Conservation (phyloP, 2,888 invertebrate genomes). For the Harpalus rufipes region DNA sequence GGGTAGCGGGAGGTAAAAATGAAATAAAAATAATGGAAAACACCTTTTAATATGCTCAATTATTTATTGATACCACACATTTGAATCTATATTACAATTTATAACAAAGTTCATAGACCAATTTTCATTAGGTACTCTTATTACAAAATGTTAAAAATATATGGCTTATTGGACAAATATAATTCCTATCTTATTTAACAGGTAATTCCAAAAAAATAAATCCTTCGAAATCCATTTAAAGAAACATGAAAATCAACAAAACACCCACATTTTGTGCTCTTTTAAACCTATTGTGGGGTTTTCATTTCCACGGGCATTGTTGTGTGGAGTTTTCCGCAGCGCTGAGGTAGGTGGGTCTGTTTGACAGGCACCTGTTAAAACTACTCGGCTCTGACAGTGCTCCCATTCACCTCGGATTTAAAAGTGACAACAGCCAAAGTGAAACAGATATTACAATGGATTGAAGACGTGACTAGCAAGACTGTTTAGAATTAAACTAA, state of each 20-base stretch:
- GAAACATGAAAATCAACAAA: conserved; percentile 49
- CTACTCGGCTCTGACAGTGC: conserved; percentile 22
- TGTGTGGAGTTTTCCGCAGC: conserved; percentile 40
- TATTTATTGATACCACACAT: too few relatives aligned
- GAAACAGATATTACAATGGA: conserved; percentile 46
- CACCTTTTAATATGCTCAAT: too few relatives aligned
- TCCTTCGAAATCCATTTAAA: conserved; percentile 43
- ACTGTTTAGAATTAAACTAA: conserved; percentile 25
- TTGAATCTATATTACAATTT: too few relatives aligned
- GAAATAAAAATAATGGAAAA: too few relatives aligned
- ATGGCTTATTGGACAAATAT: background rate
- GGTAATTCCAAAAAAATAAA: conserved; percentile 28
- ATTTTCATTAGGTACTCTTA: background rate
- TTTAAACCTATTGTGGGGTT: conserved; percentile 33
- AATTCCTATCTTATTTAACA: conserved; percentile 13
- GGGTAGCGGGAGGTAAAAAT: too few relatives aligned
- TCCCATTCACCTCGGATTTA: conserved; percentile 12
- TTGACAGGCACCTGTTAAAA: conserved; percentile 48
- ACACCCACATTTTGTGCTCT: conserved; percentile 44
- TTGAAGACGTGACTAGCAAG: conserved; percentile 36
- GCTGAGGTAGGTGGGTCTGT: conserved; percentile 17
- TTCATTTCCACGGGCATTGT: conserved; percentile 45
- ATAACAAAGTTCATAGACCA: too few relatives aligned
- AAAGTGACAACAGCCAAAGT: conserved; percentile 32
- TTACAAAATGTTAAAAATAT: background rate